These are phyloP conservation scores for Liposcelis brunnea DNA, from an alignment of 2,888 invertebrate species.

Conservation along the genomic window DNA sequence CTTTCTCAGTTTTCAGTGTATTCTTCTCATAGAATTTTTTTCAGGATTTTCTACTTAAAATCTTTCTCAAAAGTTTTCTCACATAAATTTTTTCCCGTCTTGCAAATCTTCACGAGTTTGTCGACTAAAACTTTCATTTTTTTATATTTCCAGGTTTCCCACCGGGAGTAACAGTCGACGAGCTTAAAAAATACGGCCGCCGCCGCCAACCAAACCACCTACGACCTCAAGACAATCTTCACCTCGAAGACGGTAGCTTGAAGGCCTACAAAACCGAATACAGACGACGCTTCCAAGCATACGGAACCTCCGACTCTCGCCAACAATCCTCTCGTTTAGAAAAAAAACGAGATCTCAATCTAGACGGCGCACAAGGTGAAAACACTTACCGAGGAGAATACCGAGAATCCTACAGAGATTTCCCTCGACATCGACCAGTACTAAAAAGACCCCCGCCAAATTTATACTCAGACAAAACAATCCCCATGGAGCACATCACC, in stretches of 20 bases:
- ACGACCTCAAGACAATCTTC: slow-evolving; percentile 22
- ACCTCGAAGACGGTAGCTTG: slow-evolving; percentile 23
- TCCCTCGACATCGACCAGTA: slow-evolving; percentile 10
- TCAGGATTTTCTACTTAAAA: too few species aligned
- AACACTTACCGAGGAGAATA: not conserved
- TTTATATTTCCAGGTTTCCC: slow-evolving; percentile 22
- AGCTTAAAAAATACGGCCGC: slow-evolving; percentile 31
- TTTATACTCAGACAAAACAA: slow-evolving; percentile 11
- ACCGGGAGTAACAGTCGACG: slow-evolving; percentile 34
- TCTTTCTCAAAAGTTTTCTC: too few species aligned
- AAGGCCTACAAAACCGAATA: slow-evolving; percentile 26
- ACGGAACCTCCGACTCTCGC: not conserved
- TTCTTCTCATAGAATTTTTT: too few species aligned
- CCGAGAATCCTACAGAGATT: not conserved
- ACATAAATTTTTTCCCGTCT: too few species aligned
- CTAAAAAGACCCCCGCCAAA: slow-evolving; percentile 6
- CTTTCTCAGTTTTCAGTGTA: too few species aligned
- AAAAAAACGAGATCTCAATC: too few species aligned
- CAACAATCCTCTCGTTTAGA: not conserved
- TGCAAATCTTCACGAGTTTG: too few species aligned
- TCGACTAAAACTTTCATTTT: too few species aligned
- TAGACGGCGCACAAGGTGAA: not conserved
- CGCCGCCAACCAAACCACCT: slow-evolving; percentile 25
- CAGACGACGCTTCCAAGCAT: slow-evolving; percentile 21
- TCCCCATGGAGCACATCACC: slow-evolving; percentile 10